Conservation (phyloP, 1,140 invertebrate genomes). For the Acromyrmex echinatior region DNA sequence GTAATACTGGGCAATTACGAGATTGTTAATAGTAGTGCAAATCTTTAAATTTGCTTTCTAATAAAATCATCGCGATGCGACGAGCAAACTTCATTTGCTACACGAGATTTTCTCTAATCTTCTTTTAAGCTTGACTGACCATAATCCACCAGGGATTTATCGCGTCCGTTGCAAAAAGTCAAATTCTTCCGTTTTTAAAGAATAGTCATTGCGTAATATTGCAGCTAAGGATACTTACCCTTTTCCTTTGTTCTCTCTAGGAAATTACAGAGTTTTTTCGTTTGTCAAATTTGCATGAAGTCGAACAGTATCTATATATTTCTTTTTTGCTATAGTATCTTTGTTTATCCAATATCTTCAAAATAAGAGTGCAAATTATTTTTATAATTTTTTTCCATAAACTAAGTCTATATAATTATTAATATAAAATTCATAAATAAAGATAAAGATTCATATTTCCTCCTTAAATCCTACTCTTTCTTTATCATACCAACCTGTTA, state of each 20-base stretch:
- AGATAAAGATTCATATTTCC: not conserved
- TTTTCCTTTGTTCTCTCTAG: not conserved
- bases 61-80: slow-evolving; percentile 20
- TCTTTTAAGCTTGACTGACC: slow-evolving; percentile 22
- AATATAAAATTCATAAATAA: not conserved
- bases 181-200: slow-evolving; percentile 11
- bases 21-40: not conserved
- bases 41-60: not conserved
- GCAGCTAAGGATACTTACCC: not conserved
- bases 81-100: slow-evolving; percentile 40
- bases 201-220: not conserved
- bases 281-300: not conserved
- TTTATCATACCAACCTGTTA: not conserved
- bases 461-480: not conserved
- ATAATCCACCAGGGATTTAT: slow-evolving; percentile 40
- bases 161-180: slow-evolving; percentile 4
- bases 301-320: not conserved
- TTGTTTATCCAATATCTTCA: not conserved
- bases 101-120: slow-evolving; percentile 43
- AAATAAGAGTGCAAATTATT: no score
- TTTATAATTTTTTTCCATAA: not conserved
- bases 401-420: not conserved
- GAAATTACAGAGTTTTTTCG: not conserved
- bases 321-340: not conserved
- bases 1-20: not conserved